Evolutionary conservation across 2,797 vertebrate species (phyloP).

Genomic region (Urosaurus nigricauda): DNA sequence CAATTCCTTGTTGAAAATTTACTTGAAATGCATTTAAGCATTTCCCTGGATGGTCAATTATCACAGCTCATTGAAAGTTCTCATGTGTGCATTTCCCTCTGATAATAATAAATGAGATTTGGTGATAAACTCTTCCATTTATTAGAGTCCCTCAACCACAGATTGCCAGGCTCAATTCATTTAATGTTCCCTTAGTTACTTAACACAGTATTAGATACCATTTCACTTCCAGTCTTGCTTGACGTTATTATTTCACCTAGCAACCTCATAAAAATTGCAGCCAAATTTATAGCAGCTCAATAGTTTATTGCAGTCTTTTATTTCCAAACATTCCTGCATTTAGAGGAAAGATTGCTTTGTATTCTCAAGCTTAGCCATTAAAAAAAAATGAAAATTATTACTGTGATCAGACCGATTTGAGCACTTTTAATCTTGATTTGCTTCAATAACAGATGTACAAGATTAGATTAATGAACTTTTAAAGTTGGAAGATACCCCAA

Average conservation of each 20-base stretch:
- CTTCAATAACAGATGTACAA: background rate
- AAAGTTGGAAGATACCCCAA: too few species aligned
- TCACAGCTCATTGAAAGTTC: conserved; percentile 55
- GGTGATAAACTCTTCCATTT: conserved; percentile 63
- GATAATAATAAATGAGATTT: conserved; percentile 61
- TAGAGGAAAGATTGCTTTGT: conserved; percentile 52
- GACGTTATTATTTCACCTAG: conserved; percentile 61
- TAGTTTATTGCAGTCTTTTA: conserved; percentile 60
- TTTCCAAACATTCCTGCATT: conserved; percentile 36
- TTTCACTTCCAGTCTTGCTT: conserved; percentile 61
- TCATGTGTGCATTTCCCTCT: conserved; percentile 55
- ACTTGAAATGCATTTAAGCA: conserved; percentile 53
- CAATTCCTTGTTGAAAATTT: conserved; percentile 59
- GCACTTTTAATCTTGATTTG: background rate
- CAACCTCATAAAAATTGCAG: conserved; percentile 58
- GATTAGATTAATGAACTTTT: background rate
- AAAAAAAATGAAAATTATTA: conserved; percentile 5
- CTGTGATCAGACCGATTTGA: background rate
- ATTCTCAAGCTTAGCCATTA: conserved; percentile 17
- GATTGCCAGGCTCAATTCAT: conserved; percentile 57
- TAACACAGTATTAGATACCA: conserved; percentile 48
- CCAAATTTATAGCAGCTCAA: conserved; percentile 56
- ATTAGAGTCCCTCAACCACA: conserved; percentile 57
- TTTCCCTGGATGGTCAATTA: conserved; percentile 66
- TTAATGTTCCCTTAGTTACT: conserved; percentile 58